Percentiles rank a stretch among this genome's conserved stretches.
These are phyloP conservation scores for Bufo bufo DNA, from an alignment of 2,113 vertebrate species.

Conservation along the genomic window DNA sequence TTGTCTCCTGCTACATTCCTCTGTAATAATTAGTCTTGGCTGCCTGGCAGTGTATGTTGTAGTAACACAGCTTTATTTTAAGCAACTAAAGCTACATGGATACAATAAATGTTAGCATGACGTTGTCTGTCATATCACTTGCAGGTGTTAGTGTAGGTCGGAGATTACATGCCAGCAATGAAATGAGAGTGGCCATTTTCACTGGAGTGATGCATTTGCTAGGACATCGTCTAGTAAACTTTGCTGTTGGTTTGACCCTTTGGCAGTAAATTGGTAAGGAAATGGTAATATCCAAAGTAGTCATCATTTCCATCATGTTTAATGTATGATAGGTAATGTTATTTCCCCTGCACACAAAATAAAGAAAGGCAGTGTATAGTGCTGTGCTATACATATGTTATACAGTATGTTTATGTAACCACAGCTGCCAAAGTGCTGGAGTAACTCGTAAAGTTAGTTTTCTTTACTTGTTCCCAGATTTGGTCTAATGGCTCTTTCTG, in stretches of 20 bases:
- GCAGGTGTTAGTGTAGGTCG: background rate
- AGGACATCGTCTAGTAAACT: background rate
- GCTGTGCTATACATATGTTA: background rate
- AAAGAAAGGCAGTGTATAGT: background rate
- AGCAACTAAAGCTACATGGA: background rate
- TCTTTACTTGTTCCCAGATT: background rate
- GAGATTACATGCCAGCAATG: background rate
- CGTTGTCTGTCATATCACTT: background rate
- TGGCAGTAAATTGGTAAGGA: background rate
- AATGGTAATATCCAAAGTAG: background rate
- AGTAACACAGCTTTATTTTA: background rate
- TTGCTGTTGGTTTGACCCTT: background rate
- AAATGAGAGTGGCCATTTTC: background rate
- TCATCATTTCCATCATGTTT: background rate
- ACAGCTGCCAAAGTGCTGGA: background rate
- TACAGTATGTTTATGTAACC: background rate
- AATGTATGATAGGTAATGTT: background rate
- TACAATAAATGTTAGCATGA: background rate
- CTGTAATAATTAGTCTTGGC: background rate
- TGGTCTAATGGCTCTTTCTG: conserved; percentile 7
- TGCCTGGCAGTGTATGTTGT: background rate
- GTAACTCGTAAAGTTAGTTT: background rate
- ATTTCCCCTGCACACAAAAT: background rate
- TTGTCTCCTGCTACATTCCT: background rate
- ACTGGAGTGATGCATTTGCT: background rate